phyloP scores from a whole-genome alignment of 2,888 invertebrate species.

The Masnerella sp. region DNA sequence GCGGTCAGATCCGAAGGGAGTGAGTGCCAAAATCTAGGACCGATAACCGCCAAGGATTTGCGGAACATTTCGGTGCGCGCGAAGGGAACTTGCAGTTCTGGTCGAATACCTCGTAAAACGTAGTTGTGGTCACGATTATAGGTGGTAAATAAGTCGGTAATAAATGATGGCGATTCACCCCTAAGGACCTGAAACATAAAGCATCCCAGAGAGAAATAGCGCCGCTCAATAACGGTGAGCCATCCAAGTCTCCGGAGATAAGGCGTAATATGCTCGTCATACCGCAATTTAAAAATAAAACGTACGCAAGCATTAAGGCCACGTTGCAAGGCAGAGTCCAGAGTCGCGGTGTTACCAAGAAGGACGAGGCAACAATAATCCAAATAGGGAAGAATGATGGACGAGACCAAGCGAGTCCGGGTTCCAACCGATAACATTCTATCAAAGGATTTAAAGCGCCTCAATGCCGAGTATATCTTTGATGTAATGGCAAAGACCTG shows the following conservation, averaged over 20 bases:
- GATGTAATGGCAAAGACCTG: too few relatives aligned
- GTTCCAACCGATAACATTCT: not conserved
- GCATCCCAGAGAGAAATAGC: not conserved
- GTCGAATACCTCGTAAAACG: not conserved
- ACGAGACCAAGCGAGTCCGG: not conserved
- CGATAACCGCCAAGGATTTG: not conserved
- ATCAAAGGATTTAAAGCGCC: not conserved
- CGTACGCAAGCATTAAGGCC: slow-evolving; percentile 5
- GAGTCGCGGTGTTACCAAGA: not conserved
- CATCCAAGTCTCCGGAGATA: not conserved
- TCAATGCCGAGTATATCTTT: too few relatives aligned
- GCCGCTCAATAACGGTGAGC: not conserved
- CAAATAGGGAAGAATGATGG: not conserved
- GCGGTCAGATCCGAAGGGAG: not conserved
- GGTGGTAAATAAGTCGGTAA: not conserved
- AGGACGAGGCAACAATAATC: slow-evolving; percentile 10
- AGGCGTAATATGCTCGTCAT: not conserved
- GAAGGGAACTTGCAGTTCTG: not conserved
- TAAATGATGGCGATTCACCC: not conserved
- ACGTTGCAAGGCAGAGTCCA: not conserved
- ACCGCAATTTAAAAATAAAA: slow-evolving; percentile 2
- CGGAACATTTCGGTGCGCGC: not conserved
- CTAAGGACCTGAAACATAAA: not conserved
- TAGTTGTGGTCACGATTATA: not conserved
- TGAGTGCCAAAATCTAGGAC: not conserved